Conservation (phyloP, 2,797 vertebrate species). For the Caiman crocodilus region DNA sequence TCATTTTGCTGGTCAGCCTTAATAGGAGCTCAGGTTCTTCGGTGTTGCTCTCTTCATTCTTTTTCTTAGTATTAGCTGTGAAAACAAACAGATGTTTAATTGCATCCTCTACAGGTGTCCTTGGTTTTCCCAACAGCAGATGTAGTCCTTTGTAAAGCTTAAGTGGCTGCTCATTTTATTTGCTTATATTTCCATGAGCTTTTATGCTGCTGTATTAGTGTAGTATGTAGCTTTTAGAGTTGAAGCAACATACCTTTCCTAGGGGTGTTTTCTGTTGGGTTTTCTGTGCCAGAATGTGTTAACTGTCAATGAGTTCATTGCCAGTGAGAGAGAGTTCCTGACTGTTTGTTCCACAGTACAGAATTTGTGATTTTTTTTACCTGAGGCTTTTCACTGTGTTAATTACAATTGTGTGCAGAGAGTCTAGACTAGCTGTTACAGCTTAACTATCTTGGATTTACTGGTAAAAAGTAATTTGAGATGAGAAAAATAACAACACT, state of each 20-base stretch:
- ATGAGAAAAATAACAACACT: not conserved
- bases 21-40: not conserved
- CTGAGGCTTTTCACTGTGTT: not conserved
- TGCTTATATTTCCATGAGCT: rapidly evolving
- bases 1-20: not conserved
- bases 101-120: rapidly evolving
- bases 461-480: too few species aligned
- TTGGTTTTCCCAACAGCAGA: not conserved
- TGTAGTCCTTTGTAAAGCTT: not conserved
- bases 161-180: too few species aligned
- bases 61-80: not conserved
- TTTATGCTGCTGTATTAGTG: rapidly evolving
- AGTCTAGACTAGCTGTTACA: not conserved
- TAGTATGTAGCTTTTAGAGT: rapidly evolving
- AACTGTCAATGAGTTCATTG: not conserved
- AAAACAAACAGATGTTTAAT: not conserved
- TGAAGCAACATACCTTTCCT: not conserved
- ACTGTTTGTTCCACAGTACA: not conserved
- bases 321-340: not conserved
- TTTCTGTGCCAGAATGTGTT: not conserved
- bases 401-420: not conserved
- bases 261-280: not conserved
- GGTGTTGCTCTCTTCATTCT: not conserved
- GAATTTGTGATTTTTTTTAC: not conserved
- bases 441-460: too few species aligned